Evolutionary conservation across 2,888 invertebrate species (phyloP), one percentile per base, ranked within the genome.

Genomic region (Synanthedon formicaeformis): DNA sequence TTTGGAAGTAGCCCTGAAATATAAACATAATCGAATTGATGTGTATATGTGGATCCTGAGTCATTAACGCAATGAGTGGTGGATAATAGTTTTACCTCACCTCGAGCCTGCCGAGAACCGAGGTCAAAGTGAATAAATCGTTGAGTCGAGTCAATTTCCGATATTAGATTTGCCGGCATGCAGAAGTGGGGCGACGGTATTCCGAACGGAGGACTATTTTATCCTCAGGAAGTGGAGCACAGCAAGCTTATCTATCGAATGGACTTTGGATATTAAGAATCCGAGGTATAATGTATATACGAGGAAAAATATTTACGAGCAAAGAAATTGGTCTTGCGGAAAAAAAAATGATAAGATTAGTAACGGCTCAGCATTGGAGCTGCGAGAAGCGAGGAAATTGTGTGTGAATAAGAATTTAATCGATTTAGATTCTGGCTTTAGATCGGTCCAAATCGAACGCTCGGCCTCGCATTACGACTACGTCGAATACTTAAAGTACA

Each of bases 141-240:
- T 57, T 61, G 59, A 61, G 60, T 69, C 65, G 69, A 76, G 71
- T 78, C 78, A 78, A 81, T 80, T 82, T 81, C 77, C 75, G 79
- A 78, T 82, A 81, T 80, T 79, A 79, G 73, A 82, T 82, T 81
- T 76, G 73, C 74, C 71, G 75, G 69, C 67, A 65, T 65, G 67
- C 68, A 64, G 66, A 69, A 67, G 62, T 64, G 60, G 62, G 60
- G 65, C 63, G 66, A 64, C 64, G 65, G 62, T 64, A 60, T 64
- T 66, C 64, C 60, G 55, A 61, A 58, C 57, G 55, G 58, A 41
- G 41, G 45, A 60, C 58, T 61, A 59, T 60, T 69, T 70, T 71
- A 71, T 71, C 62, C 66, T 48, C 41, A 41, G 34, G 52, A 51
- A 49, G 6, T 45, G 45, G 8, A n/a, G 45, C 41, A 23, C 41